phyloP scores from a whole-genome alignment of 2,797 vertebrate species.

The Hippocampus kuda region DNA sequence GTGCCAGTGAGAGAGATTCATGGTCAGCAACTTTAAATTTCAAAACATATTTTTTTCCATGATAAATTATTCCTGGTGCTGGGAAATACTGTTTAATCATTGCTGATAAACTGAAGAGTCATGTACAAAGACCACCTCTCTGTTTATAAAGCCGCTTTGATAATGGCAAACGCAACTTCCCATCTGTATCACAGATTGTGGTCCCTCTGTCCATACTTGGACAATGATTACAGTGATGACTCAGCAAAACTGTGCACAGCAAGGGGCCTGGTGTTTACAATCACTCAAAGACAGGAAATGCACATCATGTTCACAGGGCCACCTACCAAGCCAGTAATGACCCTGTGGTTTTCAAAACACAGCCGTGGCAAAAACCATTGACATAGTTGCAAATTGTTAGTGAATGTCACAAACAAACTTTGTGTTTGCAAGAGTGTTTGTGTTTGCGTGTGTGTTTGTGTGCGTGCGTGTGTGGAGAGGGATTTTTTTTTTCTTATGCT shows the following conservation, averaged over 20 bases:
- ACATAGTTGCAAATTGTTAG: neutral
- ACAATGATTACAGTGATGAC: slow-evolving; percentile 30
- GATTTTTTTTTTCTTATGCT: neutral
- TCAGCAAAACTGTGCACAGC: slow-evolving; percentile 36
- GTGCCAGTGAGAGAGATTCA: neutral
- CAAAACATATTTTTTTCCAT: neutral
- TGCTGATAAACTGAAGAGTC: neutral
- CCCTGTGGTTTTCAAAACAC: slow-evolving; percentile 16
- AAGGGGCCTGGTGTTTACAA: slow-evolving; percentile 29
- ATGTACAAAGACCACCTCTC: neutral
- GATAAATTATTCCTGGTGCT: neutral
- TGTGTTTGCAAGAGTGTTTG: neutral
- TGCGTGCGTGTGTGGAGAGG: neutral
- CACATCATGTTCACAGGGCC: slow-evolving; percentile 35
- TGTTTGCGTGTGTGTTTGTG: neutral
- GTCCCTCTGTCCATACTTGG: slow-evolving; percentile 39
- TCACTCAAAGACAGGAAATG: slow-evolving; percentile 47
- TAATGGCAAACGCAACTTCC: slow-evolving; percentile 8
- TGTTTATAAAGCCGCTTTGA: neutral
- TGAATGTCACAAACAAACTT: neutral
- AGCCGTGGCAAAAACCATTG: slow-evolving; percentile 7
- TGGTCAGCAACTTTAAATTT: neutral
- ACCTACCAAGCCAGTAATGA: slow-evolving; percentile 15
- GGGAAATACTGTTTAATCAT: neutral
- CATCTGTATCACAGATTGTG: slow-evolving; percentile 3